Percentiles rank a stretch among this genome's conserved stretches.
Evolutionary conservation across 2,797 vertebrate genomes (phyloP).

Genomic region (Heliangelus exortis): DNA sequence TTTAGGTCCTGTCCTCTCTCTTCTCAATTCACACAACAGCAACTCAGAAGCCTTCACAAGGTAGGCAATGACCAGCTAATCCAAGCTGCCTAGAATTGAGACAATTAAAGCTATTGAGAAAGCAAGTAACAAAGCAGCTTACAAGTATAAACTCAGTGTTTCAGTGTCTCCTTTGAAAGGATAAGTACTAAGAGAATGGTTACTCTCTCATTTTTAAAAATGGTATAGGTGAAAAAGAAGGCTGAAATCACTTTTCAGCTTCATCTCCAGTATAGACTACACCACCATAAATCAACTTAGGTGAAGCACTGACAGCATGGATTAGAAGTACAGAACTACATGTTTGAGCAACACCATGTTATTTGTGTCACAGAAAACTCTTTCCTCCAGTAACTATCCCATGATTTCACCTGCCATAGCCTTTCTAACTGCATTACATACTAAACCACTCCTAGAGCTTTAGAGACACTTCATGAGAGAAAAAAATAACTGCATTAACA

Average conservation of each 20-base stretch:
- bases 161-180: background rate
- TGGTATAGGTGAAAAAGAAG: background rate
- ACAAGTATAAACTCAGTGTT: background rate
- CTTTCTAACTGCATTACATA: background rate
- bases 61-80: background rate
- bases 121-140: background rate
- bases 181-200: background rate
- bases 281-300: background rate
- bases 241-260: background rate
- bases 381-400: background rate
- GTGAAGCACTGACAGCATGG: accelerated
- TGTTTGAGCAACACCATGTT: background rate
- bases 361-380: background rate
- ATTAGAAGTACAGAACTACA: background rate
- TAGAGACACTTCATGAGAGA: background rate
- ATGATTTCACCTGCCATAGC: background rate
- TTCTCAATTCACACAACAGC: background rate
- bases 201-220: background rate
- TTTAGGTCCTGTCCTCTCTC: background rate
- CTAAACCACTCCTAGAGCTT: background rate
- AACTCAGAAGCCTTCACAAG: background rate
- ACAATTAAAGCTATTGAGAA: background rate
- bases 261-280: background rate
- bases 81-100: background rate
- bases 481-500: background rate